A percentile compares a stretch with the other conserved stretches of the same genome.
Conservation (phyloP, 2,888 invertebrate genomes). For the Lasioglossum malachurum region DNA sequence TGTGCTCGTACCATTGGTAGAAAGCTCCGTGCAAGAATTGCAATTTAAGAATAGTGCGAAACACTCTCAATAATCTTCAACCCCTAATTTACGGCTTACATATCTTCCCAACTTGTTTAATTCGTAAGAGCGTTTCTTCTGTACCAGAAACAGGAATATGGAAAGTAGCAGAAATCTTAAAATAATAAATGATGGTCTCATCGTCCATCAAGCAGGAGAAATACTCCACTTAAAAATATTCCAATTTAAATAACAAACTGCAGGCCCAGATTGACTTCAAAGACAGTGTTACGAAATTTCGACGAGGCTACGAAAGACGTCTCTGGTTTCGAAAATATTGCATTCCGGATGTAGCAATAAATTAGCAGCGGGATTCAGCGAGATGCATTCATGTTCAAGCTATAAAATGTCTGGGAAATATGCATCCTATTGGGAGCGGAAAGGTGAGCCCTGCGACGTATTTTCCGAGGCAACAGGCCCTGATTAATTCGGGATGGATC, state of each 20-base stretch:
- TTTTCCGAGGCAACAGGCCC: slow-evolving; percentile 14
- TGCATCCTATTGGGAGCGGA: background rate
- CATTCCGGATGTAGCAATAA: background rate
- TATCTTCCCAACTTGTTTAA: background rate
- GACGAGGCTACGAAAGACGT: background rate
- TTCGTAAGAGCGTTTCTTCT: too few relatives aligned
- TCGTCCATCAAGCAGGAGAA: too few relatives aligned
- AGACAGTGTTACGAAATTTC: background rate
- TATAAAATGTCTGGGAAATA: background rate
- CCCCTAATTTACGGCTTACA: too few relatives aligned
- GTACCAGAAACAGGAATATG: too few relatives aligned
- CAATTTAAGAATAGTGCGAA: too few relatives aligned
- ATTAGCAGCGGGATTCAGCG: background rate
- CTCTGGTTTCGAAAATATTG: background rate
- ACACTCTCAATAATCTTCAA: too few relatives aligned
- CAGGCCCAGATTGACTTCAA: background rate
- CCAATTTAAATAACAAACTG: background rate
- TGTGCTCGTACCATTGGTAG: too few relatives aligned
- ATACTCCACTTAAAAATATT: background rate
- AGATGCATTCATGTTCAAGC: background rate
- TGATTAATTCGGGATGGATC: background rate
- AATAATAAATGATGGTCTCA: too few relatives aligned
- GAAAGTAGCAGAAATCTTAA: too few relatives aligned
- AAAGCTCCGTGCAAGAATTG: too few relatives aligned
- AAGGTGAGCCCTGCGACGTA: slow-evolving; percentile 12